Conservation (phyloP, 23 tunicate genomes). For the Halocynthia aurantium region DNA sequence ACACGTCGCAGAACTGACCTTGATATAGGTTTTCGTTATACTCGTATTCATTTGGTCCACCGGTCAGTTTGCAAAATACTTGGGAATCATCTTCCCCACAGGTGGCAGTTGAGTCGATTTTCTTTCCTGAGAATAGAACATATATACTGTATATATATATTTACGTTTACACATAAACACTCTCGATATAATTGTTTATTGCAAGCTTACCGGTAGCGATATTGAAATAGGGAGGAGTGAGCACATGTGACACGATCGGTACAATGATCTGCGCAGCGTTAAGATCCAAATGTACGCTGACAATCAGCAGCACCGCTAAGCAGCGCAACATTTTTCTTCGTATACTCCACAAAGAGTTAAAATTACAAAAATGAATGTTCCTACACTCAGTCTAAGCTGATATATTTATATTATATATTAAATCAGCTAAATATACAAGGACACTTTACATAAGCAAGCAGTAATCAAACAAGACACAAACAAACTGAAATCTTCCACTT, state of each 20-base stretch:
- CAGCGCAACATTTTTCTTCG: background rate
- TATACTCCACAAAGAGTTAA: background rate
- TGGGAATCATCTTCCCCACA: constrained; percentile 78
- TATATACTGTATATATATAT: background rate
- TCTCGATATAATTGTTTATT: background rate
- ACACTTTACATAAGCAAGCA: background rate
- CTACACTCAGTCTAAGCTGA: background rate
- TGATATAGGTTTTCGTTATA: constrained; percentile 50
- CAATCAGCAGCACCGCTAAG: constrained; percentile 12
- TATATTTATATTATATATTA: background rate
- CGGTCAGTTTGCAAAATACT: constrained; percentile 92
- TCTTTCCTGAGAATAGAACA: constrained; percentile 44
- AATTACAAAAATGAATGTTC: background rate
- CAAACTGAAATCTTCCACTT: too few relatives aligned
- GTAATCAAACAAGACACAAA: background rate
- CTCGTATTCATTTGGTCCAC: constrained; percentile 83
- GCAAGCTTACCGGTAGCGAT: constrained; percentile 80
- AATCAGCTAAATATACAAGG: background rate
- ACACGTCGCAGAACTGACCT: constrained; percentile 91
- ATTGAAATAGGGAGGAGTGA: constrained; percentile 89
- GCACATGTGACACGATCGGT: constrained; percentile 31
- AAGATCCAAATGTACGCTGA: constrained; percentile 13
- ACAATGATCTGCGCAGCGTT: background rate
- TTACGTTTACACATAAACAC: background rate
- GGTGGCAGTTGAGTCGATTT: constrained; percentile 85